Percentiles rank a stretch among this genome's conserved stretches.
Evolutionary conservation across 2,797 vertebrate genomes (phyloP).

Genomic region (Alosa sapidissima): DNA sequence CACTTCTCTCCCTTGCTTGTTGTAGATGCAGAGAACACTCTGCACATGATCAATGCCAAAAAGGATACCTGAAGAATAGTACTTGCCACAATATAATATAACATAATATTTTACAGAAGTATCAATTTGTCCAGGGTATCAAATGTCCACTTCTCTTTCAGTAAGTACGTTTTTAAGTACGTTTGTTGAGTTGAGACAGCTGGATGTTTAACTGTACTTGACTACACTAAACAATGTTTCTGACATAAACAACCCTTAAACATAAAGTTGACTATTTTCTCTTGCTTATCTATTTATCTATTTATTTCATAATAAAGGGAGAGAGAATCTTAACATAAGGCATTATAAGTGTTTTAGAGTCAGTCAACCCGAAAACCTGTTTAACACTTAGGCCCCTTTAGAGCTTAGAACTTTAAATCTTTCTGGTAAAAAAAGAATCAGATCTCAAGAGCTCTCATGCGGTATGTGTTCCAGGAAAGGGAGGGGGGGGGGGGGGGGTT

Average conservation of each 20-base stretch:
- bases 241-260: too few relatives aligned
- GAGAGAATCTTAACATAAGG: background rate
- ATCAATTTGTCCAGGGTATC: too few relatives aligned
- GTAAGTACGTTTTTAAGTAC: too few relatives aligned
- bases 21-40: background rate
- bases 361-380: background rate
- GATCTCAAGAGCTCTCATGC: background rate
- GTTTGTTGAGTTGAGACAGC: too few relatives aligned
- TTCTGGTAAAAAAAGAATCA: background rate
- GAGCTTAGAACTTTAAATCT: background rate
- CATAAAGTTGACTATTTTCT: background rate
- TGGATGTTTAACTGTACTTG: too few relatives aligned
- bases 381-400: background rate
- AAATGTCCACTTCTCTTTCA: too few relatives aligned
- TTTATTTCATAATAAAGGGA: background rate
- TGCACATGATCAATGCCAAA: background rate
- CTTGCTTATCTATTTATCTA: background rate
- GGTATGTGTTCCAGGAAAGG: background rate
- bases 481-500: background rate
- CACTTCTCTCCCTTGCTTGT: background rate
- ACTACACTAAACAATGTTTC: too few relatives aligned
- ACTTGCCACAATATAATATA: too few relatives aligned
- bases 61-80: too few relatives aligned
- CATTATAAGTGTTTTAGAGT: background rate
- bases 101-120: too few relatives aligned